Conservation (phyloP, 1,140 invertebrate genomes). For the Trachymyrmex septentrionalis region DNA sequence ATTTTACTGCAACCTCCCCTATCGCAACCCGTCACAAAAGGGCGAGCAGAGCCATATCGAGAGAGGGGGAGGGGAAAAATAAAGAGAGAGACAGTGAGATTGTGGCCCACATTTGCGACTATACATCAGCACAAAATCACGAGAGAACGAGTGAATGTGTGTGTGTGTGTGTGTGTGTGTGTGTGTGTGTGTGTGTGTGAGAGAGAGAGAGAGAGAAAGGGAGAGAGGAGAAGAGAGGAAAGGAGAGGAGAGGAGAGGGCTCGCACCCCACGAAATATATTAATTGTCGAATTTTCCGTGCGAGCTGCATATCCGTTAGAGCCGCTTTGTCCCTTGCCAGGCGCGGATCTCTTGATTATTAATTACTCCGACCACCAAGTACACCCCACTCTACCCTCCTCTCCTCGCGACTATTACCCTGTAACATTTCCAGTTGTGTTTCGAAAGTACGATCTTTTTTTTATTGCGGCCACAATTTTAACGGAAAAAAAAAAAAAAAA, state of each 20-base stretch:
- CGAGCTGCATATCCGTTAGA: constrained; percentile 77
- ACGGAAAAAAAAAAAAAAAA: constrained; percentile 58
- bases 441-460: constrained; percentile 58
- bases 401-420: neutral
- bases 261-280: constrained; percentile 78
- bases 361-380: constrained; percentile 70
- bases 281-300: constrained; percentile 83
- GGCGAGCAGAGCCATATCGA: constrained; percentile 78
- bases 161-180: too few species aligned
- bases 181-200: too few species aligned
- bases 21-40: constrained; percentile 77
- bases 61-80: constrained; percentile 19
- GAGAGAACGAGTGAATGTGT: constrained; percentile 31
- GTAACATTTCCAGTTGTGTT: constrained; percentile 63
- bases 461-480: constrained; percentile 37
- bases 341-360: constrained; percentile 77
- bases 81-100: constrained; percentile 50
- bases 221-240: neutral
- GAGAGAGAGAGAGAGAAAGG: constrained; percentile 30
- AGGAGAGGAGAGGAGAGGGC: neutral
- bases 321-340: constrained; percentile 75
- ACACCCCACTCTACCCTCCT: neutral
- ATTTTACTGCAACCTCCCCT: constrained; percentile 80
- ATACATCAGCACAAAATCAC: constrained; percentile 48
- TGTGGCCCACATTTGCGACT: constrained; percentile 73